These are phyloP conservation scores for Ellobius talpinus DNA, from an alignment of 2,113 vertebrate genomes.

Conservation along the genomic window DNA sequence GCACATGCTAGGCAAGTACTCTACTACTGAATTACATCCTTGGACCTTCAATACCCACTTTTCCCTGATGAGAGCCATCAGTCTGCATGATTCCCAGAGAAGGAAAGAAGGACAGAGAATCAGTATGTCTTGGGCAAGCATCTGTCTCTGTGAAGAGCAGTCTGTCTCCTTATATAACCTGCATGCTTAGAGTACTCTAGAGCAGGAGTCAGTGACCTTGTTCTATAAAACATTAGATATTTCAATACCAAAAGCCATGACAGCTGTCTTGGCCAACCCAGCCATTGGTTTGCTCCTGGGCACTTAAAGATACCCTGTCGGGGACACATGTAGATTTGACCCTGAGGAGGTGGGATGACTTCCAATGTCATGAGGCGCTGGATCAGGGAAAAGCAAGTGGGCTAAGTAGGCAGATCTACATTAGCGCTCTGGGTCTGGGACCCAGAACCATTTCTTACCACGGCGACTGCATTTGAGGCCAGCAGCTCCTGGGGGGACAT, in stretches of 20 bases:
- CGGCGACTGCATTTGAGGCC: conserved; percentile 95
- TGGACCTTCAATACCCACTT: background rate
- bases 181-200: background rate
- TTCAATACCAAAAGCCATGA: background rate
- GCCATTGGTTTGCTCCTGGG: background rate
- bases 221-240: background rate
- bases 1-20: background rate
- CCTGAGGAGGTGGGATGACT: background rate
- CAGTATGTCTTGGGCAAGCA: background rate
- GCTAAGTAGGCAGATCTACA: background rate
- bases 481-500: conserved; percentile 96
- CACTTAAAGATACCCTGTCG: background rate
- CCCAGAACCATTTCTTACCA: conserved; percentile 89
- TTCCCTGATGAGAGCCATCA: background rate
- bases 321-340: background rate
- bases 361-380: background rate
- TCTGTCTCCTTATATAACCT: background rate
- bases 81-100: background rate
- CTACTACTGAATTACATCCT: background rate
- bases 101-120: background rate
- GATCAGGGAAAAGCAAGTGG: background rate
- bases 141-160: background rate
- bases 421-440: background rate
- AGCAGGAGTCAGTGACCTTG: background rate
- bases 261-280: background rate